Evolutionary conservation across 2,113 vertebrate species (phyloP).

Genomic region (Chrysemys picta): DNA sequence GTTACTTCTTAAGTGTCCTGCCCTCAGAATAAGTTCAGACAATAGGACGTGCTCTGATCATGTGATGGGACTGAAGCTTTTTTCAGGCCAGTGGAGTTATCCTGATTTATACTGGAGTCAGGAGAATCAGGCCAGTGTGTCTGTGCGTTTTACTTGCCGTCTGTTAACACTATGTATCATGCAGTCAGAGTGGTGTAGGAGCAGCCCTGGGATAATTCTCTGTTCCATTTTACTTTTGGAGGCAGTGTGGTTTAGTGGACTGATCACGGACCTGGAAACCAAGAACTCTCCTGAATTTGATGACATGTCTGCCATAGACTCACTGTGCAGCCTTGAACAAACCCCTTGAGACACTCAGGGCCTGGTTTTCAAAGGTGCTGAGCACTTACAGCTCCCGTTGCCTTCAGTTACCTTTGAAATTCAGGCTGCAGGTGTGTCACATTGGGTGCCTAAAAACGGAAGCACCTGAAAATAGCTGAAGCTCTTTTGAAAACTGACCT

Average conservation of each 20-base stretch:
- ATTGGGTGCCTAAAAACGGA: neutral
- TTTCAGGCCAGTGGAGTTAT: neutral
- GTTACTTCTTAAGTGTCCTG: neutral
- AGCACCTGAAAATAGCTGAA: neutral
- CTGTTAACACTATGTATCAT: neutral
- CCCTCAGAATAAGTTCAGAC: neutral
- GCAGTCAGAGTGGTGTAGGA: neutral
- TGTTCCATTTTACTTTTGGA: neutral
- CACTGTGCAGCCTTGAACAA: neutral
- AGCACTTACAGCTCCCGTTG: neutral
- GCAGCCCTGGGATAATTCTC: neutral
- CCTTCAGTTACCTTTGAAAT: neutral
- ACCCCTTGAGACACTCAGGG: neutral
- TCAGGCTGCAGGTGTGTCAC: neutral
- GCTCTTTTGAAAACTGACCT: neutral
- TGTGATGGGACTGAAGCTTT: neutral
- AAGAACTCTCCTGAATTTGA: neutral
- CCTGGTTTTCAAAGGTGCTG: neutral
- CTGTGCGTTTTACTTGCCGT: neutral
- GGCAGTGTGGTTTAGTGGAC: neutral
- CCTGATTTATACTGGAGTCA: neutral
- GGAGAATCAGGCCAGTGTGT: neutral
- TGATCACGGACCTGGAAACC: neutral
- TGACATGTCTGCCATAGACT: neutral
- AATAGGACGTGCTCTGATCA: neutral